phyloP scores from a whole-genome alignment of 2,113 vertebrate genomes.

The Erinaceus europaeus region DNA sequence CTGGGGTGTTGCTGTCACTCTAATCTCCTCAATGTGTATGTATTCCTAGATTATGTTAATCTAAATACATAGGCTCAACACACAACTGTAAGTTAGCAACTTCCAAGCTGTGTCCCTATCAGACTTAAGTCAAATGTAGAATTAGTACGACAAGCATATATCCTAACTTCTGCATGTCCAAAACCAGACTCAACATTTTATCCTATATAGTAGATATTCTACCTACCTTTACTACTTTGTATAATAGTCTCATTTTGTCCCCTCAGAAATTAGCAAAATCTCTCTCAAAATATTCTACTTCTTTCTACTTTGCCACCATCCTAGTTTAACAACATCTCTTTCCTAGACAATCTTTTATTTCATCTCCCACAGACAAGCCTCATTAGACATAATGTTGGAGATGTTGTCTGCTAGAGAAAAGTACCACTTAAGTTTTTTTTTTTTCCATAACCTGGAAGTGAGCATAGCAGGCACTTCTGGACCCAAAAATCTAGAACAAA shows the following conservation, averaged over 20 bases:
- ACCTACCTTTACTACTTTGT: not conserved
- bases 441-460: not conserved
- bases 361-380: not conserved
- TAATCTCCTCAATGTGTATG: not conserved
- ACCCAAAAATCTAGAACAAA: not conserved
- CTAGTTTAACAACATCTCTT: not conserved
- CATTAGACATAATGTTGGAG: not conserved
- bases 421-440: not conserved
- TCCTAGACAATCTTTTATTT: not conserved
- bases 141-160: not conserved
- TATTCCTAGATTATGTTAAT: not conserved
- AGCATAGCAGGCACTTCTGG: not conserved
- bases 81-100: not conserved
- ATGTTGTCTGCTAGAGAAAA: not conserved
- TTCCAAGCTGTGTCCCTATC: not conserved
- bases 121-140: not conserved
- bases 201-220: not conserved
- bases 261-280: not conserved
- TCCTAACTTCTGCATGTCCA: not conserved
- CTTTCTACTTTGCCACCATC: not conserved
- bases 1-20: not conserved
- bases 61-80: not conserved
- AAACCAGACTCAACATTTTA: not conserved
- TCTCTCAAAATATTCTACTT: not conserved
- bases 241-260: not conserved